phyloP scores from a whole-genome alignment of 2,888 invertebrate species.

The Drosophila maculinotata region DNA sequence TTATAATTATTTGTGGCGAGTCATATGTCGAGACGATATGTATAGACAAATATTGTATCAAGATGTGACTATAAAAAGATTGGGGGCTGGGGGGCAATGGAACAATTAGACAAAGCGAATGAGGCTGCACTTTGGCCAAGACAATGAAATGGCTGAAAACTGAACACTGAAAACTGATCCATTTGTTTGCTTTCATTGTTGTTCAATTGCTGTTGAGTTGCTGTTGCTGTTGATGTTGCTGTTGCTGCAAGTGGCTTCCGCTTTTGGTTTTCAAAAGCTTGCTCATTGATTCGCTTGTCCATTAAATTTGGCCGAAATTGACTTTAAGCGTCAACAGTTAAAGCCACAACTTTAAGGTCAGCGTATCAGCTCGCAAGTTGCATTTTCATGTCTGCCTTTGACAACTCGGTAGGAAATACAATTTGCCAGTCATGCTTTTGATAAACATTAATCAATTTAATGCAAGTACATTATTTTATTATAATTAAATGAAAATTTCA shows the following conservation, averaged over 20 bases:
- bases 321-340: constrained; percentile 7
- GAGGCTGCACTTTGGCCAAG: constrained; percentile 41
- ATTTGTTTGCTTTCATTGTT: constrained; percentile 42
- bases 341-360: constrained; percentile 8
- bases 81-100: constrained; percentile 11
- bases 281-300: constrained; percentile 32
- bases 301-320: constrained; percentile 19
- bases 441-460: constrained; percentile 6
- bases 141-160: constrained; percentile 40
- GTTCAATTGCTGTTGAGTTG: constrained; percentile 13
- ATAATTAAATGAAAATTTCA: constrained; percentile 5
- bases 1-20: constrained; percentile 36
- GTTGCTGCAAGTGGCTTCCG: constrained; percentile 51
- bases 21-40: constrained; percentile 16
- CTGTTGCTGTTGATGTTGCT: background rate
- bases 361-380: constrained; percentile 12
- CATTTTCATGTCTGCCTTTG: constrained; percentile 42
- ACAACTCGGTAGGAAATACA: background rate
- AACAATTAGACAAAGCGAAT: constrained; percentile 30
- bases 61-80: constrained; percentile 18
- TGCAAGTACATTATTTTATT: constrained; percentile 1
- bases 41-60: constrained; percentile 21
- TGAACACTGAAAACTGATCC: too few relatives aligned
- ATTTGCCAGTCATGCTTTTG: constrained; percentile 1
- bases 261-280: constrained; percentile 22